Evolutionary conservation across 2,797 vertebrate genomes (phyloP).

Genomic region (Danio tinwini): DNA sequence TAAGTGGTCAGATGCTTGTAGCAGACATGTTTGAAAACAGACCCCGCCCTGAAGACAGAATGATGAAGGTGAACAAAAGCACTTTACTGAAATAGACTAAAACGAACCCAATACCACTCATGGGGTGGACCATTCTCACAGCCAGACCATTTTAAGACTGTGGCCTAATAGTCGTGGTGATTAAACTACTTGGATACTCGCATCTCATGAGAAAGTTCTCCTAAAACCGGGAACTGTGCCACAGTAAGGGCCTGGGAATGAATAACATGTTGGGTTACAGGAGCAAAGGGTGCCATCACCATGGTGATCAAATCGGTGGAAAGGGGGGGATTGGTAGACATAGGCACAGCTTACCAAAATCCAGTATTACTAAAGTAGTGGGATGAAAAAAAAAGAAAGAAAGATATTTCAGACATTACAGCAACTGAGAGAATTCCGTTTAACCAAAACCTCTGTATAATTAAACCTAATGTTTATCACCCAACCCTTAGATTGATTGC

Average conservation of each 20-base stretch:
- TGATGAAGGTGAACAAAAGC: slow-evolving; percentile 6
- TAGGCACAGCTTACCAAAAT: slow-evolving; percentile 27
- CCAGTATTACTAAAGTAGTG: slow-evolving; percentile 21
- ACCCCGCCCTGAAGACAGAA: slow-evolving; percentile 8
- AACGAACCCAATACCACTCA: not conserved
- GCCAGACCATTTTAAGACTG: slow-evolving; percentile 53
- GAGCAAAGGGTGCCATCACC: slow-evolving; percentile 24
- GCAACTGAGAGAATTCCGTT: not conserved
- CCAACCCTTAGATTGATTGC: not conserved
- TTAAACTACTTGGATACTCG: slow-evolving; percentile 76
- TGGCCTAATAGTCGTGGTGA: slow-evolving; percentile 69
- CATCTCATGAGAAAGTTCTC: slow-evolving; percentile 67
- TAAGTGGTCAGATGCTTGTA: not conserved
- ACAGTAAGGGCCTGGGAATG: slow-evolving; percentile 77
- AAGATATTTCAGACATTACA: not conserved
- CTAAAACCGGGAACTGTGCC: slow-evolving; percentile 75
- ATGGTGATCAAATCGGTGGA: slow-evolving; percentile 30
- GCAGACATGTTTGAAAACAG: not conserved
- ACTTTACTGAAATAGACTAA: slow-evolving; percentile 3
- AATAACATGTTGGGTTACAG: slow-evolving; percentile 46
- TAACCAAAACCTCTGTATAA: slow-evolving; percentile 9
- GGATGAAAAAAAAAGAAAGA: slow-evolving; percentile 12
- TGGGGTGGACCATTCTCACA: slow-evolving; percentile 27
- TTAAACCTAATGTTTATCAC: not conserved
- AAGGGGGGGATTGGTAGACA: slow-evolving; percentile 2